These are phyloP conservation scores for Pontoporia blainvillei DNA, from an alignment of 2,113 vertebrate species.

Conservation along the genomic window DNA sequence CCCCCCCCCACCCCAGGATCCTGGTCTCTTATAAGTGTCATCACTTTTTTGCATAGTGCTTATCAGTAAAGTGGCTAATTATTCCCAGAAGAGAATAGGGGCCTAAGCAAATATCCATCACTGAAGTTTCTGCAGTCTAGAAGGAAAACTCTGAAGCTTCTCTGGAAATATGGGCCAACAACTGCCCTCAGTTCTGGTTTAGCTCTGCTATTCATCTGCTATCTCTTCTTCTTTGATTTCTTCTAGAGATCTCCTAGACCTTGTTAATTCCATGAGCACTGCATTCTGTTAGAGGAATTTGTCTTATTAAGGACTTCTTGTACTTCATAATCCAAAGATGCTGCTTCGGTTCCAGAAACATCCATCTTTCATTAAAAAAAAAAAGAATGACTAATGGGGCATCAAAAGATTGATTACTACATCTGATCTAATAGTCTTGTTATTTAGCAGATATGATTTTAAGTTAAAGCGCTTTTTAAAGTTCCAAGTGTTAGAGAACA, in stretches of 20 bases:
- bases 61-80: not conserved
- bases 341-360: not conserved
- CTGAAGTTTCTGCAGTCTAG: not conserved
- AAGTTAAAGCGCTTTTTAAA: constrained; percentile 4
- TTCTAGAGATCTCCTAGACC: not conserved
- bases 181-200: not conserved
- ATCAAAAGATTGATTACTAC: not conserved
- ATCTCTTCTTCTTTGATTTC: not conserved
- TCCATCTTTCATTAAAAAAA: not conserved
- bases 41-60: not conserved
- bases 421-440: not conserved
- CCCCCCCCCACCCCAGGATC: not conserved
- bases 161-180: not conserved
- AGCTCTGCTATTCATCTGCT: not conserved
- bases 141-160: not conserved
- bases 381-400: not conserved
- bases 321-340: not conserved
- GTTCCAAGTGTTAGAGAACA: not conserved
- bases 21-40: not conserved
- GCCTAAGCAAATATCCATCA: not conserved
- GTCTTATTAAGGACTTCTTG: not conserved
- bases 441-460: not conserved
- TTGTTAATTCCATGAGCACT: not conserved
- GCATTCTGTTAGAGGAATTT: not conserved
- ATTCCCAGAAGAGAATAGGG: not conserved